Evolutionary conservation across 2,888 invertebrate species (phyloP).

Genomic region (Conus canariensis): DNA sequence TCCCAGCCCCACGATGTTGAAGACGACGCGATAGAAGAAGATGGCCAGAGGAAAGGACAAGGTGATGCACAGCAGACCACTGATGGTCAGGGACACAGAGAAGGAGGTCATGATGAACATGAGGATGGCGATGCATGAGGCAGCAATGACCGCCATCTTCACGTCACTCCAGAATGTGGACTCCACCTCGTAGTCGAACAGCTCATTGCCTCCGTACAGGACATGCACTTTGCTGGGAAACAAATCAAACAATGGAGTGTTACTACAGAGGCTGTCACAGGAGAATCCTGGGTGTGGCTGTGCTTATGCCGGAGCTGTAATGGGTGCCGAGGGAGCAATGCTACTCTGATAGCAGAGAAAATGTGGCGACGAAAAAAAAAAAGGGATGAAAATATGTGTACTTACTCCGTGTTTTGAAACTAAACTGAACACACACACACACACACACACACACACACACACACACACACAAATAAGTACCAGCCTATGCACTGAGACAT

Average conservation of each 20-base stretch:
- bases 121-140: constrained; percentile 66
- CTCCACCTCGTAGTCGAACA: constrained; percentile 75
- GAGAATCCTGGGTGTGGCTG: no score
- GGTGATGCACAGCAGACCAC: constrained; percentile 67
- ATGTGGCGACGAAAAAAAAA: no score
- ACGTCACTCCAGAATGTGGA: constrained; percentile 73
- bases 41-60: constrained; percentile 73
- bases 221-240: constrained; percentile 70
- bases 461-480: no score
- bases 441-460: no score
- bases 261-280: no score
- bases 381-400: no score
- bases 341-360: no score
- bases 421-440: no score
- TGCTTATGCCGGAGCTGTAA: no score
- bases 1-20: constrained; percentile 67
- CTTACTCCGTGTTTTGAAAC: no score
- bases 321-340: no score
- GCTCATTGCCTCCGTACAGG: constrained; percentile 74
- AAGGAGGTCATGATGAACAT: constrained; percentile 74
- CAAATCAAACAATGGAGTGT: neutral
- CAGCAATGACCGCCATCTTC: constrained; percentile 65
- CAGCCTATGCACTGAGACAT: no score
- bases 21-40: constrained; percentile 73
- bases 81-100: constrained; percentile 72